phyloP scores from a whole-genome alignment of 2,888 invertebrate species.

The Cactoblastis cactorum region DNA sequence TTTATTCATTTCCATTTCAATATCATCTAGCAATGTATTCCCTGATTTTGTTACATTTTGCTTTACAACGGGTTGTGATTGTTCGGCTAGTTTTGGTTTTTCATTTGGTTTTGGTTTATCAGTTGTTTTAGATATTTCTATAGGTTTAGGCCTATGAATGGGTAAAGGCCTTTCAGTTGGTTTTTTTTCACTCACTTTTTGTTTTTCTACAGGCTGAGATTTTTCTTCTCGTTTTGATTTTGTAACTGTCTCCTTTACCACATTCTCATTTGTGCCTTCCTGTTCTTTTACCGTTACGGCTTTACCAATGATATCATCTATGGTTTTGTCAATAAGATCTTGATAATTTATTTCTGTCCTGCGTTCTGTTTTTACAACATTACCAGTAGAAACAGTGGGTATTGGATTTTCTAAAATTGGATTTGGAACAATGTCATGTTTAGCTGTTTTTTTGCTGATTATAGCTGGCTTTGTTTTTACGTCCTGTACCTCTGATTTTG shows the following conservation, averaged over 20 bases:
- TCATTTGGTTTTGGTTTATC: neutral
- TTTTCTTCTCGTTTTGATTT: constrained; percentile 7
- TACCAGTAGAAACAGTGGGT: constrained; percentile 14
- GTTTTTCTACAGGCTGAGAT: neutral
- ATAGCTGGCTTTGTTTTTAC: constrained; percentile 22
- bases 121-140: neutral
- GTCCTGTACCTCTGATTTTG: constrained; percentile 26
- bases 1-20: constrained; percentile 73
- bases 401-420: constrained; percentile 18
- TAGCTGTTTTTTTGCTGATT: constrained; percentile 20
- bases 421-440: constrained; percentile 23
- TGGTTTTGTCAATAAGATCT: constrained; percentile 65
- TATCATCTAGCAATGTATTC: constrained; percentile 48
- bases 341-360: constrained; percentile 57
- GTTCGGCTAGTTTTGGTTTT: neutral
- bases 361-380: constrained; percentile 32
- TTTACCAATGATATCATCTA: constrained; percentile 65
- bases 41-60: constrained; percentile 21
- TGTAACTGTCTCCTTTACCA: constrained; percentile 20
- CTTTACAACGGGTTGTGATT: neutral
- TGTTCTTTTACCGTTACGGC: constrained; percentile 38
- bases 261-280: constrained; percentile 35
- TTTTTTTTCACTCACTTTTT: constrained; percentile 21
- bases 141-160: neutral
- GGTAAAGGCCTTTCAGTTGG: constrained; percentile 13